These are phyloP conservation scores for Rhynchomys soricoides DNA, from an alignment of 2,113 vertebrate genomes.

Conservation along the genomic window DNA sequence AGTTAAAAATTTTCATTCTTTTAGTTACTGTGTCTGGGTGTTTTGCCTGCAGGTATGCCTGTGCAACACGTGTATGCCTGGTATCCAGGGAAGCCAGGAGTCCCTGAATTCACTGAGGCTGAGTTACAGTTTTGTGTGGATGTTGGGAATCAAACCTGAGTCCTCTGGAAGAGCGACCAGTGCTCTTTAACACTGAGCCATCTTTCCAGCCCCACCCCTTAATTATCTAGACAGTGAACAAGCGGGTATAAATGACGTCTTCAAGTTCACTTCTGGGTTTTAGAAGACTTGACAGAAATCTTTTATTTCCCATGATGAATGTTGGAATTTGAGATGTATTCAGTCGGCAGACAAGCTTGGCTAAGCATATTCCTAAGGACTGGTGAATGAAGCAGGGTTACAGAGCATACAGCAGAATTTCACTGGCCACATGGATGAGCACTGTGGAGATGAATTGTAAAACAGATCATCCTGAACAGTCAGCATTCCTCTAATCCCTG, in stretches of 20 bases:
- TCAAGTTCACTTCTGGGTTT: constrained; percentile 26
- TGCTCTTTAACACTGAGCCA: neutral
- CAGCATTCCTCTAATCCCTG: constrained; percentile 39
- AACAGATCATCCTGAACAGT: neutral
- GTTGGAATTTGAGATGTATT: constrained; percentile 42
- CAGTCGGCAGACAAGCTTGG: constrained; percentile 5
- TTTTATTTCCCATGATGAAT: constrained; percentile 4
- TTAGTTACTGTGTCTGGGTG: neutral
- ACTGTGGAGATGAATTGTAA: neutral
- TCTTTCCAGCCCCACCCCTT: neutral
- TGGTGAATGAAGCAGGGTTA: neutral
- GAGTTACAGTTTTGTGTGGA: neutral
- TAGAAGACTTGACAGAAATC: constrained; percentile 21
- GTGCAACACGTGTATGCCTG: neutral
- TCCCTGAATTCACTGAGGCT: neutral
- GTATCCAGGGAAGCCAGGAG: neutral
- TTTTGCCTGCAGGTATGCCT: neutral
- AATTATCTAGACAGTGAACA: constrained; percentile 47
- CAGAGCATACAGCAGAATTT: neutral
- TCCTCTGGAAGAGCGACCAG: neutral
- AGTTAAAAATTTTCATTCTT: neutral
- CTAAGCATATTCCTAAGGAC: neutral
- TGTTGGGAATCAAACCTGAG: neutral
- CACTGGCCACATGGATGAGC: neutral
- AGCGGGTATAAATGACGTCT: neutral